Conservation (phyloP, 2,888 invertebrate species). For the Automeris io region DNA sequence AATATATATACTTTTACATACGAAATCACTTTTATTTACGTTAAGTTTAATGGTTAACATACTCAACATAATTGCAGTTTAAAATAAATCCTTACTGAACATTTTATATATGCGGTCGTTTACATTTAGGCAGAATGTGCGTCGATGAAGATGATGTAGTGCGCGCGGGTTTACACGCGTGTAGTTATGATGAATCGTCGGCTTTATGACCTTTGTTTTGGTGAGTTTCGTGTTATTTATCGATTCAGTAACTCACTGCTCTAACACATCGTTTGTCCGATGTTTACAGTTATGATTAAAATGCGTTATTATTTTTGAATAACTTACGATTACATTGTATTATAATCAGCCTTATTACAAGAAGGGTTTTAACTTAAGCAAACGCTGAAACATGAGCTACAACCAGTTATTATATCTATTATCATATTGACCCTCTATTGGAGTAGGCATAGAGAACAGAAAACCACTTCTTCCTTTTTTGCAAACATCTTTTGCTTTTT, state of each 20-base stretch:
- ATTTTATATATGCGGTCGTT: conserved; percentile 2
- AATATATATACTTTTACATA: too few relatives aligned
- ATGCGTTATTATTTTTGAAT: conserved; percentile 13
- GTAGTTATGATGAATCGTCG: conserved; percentile 53
- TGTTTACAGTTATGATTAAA: conserved; percentile 17
- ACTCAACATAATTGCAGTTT: too few relatives aligned
- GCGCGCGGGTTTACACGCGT: conserved; percentile 43
- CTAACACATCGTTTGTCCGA: conserved; percentile 20
- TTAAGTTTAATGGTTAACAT: too few relatives aligned
- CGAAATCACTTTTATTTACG: too few relatives aligned
- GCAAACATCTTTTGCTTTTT: too few relatives aligned
- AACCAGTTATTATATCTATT: too few relatives aligned
- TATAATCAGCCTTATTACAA: too few relatives aligned
- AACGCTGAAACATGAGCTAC: too few relatives aligned
- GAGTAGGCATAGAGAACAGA: too few relatives aligned
- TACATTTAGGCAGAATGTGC: conserved; percentile 17
- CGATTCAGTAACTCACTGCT: conserved; percentile 23
- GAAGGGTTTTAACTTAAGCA: too few relatives aligned
- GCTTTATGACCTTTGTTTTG: conserved; percentile 43
- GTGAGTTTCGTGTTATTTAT: conserved; percentile 39
- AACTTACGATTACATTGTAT: neutral
- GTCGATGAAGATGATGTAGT: conserved; percentile 51
- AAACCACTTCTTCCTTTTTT: too few relatives aligned
- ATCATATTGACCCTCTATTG: too few relatives aligned
- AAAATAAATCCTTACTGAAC: conserved; percentile 10